phyloP scores from a whole-genome alignment of 2,113 vertebrate genomes.

The Phaetusa simplex region DNA sequence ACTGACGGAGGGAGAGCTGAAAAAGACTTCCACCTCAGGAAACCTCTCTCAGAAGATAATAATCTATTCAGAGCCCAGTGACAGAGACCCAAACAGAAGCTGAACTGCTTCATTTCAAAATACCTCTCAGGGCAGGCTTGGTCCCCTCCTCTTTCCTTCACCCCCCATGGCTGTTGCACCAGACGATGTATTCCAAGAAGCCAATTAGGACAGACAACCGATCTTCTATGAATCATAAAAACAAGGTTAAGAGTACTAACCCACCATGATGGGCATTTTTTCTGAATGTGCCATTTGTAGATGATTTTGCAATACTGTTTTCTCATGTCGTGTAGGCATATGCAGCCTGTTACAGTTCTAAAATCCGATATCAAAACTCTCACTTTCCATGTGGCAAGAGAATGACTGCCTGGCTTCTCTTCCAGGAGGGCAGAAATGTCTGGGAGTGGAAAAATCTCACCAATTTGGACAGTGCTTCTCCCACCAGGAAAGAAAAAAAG shows the following conservation, averaged over 20 bases:
- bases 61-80: not conserved
- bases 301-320: not conserved
- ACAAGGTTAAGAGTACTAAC: not conserved
- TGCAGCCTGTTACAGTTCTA: not conserved
- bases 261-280: not conserved
- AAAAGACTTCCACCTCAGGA: not conserved
- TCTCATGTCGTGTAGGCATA: not conserved
- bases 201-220: not conserved
- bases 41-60: not conserved
- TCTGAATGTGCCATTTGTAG: not conserved
- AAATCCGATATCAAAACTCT: not conserved
- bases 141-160: not conserved
- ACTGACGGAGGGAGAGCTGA: not conserved
- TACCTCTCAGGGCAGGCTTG: fast-evolving
- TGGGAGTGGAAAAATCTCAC: not conserved
- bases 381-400: not conserved
- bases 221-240: not conserved
- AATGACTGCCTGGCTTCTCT: not conserved
- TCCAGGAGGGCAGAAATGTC: not conserved
- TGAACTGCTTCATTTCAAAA: not conserved
- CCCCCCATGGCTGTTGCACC: fast-evolving
- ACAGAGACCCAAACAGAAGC: not conserved
- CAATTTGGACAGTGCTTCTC: not conserved
- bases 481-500: not conserved
- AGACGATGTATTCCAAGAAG: fast-evolving